A percentile compares a stretch with the other conserved stretches of the same genome.
These are phyloP conservation scores for Gymnarchus niloticus DNA, from an alignment of 2,113 vertebrate genomes.

Conservation along the genomic window DNA sequence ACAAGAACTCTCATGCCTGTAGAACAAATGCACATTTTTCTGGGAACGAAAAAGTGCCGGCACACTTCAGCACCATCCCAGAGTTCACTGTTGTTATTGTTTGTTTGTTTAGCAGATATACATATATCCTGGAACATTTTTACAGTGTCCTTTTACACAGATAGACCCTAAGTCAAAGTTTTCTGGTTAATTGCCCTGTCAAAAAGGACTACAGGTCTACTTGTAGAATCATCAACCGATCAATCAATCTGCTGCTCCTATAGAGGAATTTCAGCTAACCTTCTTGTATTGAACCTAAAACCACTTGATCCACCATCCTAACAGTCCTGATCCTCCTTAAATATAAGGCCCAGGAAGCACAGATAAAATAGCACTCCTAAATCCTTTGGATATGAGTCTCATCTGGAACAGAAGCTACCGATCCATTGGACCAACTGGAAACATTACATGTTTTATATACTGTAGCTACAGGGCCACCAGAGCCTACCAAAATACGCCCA, in stretches of 20 bases:
- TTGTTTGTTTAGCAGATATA: not conserved
- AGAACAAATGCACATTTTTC: not conserved
- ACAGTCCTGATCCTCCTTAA: not conserved
- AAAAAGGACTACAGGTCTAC: too few species aligned
- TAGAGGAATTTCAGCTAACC: too few species aligned
- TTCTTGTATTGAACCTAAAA: not conserved
- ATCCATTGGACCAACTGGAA: not conserved
- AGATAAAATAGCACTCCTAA: not conserved
- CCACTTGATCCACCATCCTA: too few species aligned
- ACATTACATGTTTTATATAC: conserved; percentile 23
- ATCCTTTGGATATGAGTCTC: too few species aligned
- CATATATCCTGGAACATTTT: not conserved
- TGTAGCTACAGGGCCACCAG: conserved; percentile 20
- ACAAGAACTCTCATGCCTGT: not conserved
- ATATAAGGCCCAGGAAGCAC: not conserved
- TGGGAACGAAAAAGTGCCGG: not conserved
- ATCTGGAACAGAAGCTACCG: not conserved
- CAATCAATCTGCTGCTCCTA: not conserved
- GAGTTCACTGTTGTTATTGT: not conserved
- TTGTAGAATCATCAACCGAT: too few species aligned
- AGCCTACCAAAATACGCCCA: conserved; percentile 38
- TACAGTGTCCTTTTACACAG: not conserved
- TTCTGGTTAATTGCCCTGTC: not conserved
- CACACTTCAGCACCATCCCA: not conserved
- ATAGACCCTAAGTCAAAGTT: not conserved